Evolutionary conservation across 1,140 invertebrate genomes (phyloP).

Genomic region (Scaptomyza pallida): DNA sequence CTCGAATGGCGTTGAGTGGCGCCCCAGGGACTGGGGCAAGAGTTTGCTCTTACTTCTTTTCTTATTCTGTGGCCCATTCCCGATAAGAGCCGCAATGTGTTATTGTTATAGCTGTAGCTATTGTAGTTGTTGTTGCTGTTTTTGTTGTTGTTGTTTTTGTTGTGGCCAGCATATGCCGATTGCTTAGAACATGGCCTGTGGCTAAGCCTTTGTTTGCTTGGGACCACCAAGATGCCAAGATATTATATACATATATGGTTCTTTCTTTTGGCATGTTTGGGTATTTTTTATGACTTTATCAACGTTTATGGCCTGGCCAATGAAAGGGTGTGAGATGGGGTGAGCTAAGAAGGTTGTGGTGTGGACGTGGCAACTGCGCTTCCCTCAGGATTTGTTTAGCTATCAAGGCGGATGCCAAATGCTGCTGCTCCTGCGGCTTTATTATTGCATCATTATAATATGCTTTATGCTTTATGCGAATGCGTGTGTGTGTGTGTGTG

Average conservation of each 20-base stretch:
- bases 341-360: no score
- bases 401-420: constrained; percentile 22
- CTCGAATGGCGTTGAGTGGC: constrained; percentile 28
- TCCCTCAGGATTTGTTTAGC: constrained; percentile 59
- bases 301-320: constrained; percentile 59
- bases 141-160: constrained; percentile 27
- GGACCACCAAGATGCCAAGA: constrained; percentile 36
- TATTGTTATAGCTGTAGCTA: constrained; percentile 23
- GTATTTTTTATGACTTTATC: constrained; percentile 71
- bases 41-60: constrained; percentile 6
- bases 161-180: constrained; percentile 39
- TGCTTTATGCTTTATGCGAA: constrained; percentile 40
- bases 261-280: constrained; percentile 21
- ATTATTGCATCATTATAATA: constrained; percentile 80
- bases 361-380: constrained; percentile 33
- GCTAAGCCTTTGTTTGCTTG: constrained; percentile 66
- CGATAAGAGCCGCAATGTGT: constrained; percentile 65
- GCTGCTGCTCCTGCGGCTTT: constrained; percentile 58
- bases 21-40: constrained; percentile 43
- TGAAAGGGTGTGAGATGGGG: neutral
- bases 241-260: neutral
- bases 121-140: neutral
- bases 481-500: constrained; percentile 8
- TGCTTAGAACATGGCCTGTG: neutral
- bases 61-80: neutral